Conservation (phyloP, 2,797 vertebrate species). For the Decapterus maruadsi region DNA sequence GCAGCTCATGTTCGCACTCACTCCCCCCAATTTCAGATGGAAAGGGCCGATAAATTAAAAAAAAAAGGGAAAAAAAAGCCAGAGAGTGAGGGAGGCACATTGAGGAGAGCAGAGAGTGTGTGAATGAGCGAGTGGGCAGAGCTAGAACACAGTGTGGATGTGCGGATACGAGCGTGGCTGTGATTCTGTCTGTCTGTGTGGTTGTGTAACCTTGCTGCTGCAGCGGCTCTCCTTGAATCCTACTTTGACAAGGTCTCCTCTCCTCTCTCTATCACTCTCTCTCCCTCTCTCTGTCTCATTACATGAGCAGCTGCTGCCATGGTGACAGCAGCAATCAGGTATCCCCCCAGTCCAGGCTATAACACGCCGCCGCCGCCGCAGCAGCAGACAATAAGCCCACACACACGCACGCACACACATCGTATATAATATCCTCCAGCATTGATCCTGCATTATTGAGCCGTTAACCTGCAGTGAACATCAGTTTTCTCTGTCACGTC, state of each 20-base stretch:
- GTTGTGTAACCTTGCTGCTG: slow-evolving; percentile 42
- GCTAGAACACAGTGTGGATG: background rate
- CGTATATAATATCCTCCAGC: slow-evolving; percentile 22
- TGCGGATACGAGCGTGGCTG: background rate
- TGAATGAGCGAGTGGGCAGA: background rate
- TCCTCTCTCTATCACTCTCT: slow-evolving; percentile 3
- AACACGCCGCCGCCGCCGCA: slow-evolving; percentile 33
- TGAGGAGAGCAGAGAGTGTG: background rate
- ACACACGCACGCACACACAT: background rate
- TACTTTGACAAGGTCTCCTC: slow-evolving; percentile 51
- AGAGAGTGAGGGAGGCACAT: background rate
- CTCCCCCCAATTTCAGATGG: background rate
- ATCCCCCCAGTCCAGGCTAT: slow-evolving; percentile 53
- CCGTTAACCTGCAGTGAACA: background rate
- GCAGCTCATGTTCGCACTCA: slow-evolving; percentile 16
- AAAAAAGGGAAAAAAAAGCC: no score
- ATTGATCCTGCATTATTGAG: slow-evolving; percentile 36
- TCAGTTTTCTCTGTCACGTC: background rate
- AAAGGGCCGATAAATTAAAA: background rate
- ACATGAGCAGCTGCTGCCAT: slow-evolving; percentile 74
- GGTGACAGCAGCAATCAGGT: slow-evolving; percentile 75
- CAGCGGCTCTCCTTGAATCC: slow-evolving; percentile 62
- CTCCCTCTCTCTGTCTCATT: slow-evolving; percentile 37
- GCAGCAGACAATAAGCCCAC: slow-evolving; percentile 60
- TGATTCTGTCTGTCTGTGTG: slow-evolving; percentile 36